A percentile compares a stretch with the other conserved stretches of the same genome.
Evolutionary conservation across 2,888 invertebrate species (phyloP).

Genomic region (Chrysolina haemoptera): DNA sequence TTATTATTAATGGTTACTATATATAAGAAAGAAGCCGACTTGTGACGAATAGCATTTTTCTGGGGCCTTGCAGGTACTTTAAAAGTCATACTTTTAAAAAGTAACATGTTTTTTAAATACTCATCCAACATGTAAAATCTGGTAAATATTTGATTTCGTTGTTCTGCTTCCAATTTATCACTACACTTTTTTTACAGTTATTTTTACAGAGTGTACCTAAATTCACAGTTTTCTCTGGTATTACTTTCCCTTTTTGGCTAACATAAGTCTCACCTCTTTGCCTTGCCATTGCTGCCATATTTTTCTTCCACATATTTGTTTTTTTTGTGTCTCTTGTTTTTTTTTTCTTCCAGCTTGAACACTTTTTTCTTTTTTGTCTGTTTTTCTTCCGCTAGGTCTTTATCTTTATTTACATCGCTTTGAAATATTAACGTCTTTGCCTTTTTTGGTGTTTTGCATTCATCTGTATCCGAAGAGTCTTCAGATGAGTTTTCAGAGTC

Average conservation of each 20-base stretch:
- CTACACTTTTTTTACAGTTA: neutral
- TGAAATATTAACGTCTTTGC: no score
- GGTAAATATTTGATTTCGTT: neutral
- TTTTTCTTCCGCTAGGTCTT: neutral
- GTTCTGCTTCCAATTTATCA: neutral
- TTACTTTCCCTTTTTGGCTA: neutral
- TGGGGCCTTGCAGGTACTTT: neutral
- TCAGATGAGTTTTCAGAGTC: no score
- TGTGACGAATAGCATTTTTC: no score
- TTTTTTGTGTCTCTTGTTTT: neutral
- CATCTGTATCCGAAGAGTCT: no score
- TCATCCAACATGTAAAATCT: conserved; percentile 1
- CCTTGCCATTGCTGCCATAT: neutral
- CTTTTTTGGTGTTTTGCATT: no score
- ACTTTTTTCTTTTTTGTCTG: neutral
- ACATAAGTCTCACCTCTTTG: neutral
- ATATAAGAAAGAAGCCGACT: neutral
- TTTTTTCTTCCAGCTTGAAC: neutral
- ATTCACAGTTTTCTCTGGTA: neutral
- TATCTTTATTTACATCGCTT: no score
- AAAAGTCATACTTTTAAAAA: neutral
- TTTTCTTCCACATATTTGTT: conserved; percentile 6
- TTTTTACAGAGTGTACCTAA: neutral
- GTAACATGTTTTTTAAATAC: neutral
- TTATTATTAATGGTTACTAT: neutral